A percentile compares a stretch with the other conserved stretches of the same genome.
Conservation (phyloP, 2,888 invertebrate genomes). For the Synanthedon vespiformis region DNA sequence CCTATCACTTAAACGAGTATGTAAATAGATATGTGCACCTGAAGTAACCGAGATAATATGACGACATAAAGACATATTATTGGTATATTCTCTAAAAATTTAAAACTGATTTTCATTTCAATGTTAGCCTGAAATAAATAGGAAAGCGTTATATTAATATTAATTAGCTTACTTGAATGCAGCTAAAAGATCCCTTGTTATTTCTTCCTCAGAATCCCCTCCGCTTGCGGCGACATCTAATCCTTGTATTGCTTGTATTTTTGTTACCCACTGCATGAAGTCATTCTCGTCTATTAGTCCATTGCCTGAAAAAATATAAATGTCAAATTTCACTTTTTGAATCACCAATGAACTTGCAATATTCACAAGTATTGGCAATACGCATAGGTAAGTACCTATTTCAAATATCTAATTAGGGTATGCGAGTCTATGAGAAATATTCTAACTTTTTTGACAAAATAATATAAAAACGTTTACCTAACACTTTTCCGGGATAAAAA, state of each 20-base stretch:
- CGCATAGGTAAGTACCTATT: no score
- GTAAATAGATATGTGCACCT: neutral
- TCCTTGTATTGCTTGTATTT: slow-evolving; percentile 78
- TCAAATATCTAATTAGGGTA: no score
- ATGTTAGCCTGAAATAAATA: neutral
- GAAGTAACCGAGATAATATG: neutral
- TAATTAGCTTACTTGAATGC: slow-evolving; percentile 76
- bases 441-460: no score
- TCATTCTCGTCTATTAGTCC: slow-evolving; percentile 83
- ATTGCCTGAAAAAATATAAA: slow-evolving; percentile 65
- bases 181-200: slow-evolving; percentile 83
- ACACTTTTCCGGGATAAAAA: no score
- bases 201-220: slow-evolving; percentile 73
- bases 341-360: no score
- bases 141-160: neutral
- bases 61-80: neutral
- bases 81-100: no score
- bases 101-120: neutral
- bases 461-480: no score
- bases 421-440: no score
- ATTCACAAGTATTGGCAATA: no score
- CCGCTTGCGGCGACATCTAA: slow-evolving; percentile 64
- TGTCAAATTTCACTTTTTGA: neutral
- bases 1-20: neutral
- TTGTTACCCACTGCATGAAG: slow-evolving; percentile 82